Evolutionary conservation across 2,797 vertebrate genomes (phyloP), one percentile per base, ranked within the genome.

Genomic region (Columba guinea): DNA sequence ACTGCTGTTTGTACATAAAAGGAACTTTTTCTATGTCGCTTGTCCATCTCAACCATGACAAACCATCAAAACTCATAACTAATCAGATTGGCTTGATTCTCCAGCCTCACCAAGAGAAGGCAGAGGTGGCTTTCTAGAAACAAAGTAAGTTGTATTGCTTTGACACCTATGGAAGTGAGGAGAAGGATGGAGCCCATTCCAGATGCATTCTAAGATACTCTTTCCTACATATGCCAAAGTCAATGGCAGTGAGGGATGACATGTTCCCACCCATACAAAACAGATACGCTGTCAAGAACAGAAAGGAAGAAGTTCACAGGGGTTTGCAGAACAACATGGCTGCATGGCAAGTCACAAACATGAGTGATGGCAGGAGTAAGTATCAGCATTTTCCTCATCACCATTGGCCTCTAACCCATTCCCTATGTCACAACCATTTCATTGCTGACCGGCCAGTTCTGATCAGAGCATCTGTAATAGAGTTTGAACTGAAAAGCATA

Each of bases 261-360:
- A 28, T 15, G 16, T 28, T 77, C 27, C 26, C 30, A 59, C 4
- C 20, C 10, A 10, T 21, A 22, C 10, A 71, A 80, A 80, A 37
- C 8, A 34, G 13, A 46, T 65, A 10, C 67, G 5, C 8, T 70
- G 24, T 39, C 58, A 84, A 77, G 32, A 73, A 17, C 10, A 64
- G 44, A 64, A n/a, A 70, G n/a, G 6, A 39, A 1, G 0, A 78
- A 34, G 16, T 20, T 48, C 60, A 34, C 5, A 14, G 14, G 4
- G 16, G 1, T 28, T 81, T 0, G 0, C 35, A 64, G 28, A 64
- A 3, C 16, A 48, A 18, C 11, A 67, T 28, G 28, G 7, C 7
- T 52, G 10, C 44, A 32, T 13, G 24, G 17, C 9, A 73, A 74
- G 8, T 8, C 14, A 37, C 48, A 82, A 55, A 59, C 3, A 21